Percentiles rank a stretch among this genome's conserved stretches.
These are phyloP conservation scores for Apistogramma diplotaenia DNA, from an alignment of 2,113 vertebrate genomes.

Conservation along the genomic window DNA sequence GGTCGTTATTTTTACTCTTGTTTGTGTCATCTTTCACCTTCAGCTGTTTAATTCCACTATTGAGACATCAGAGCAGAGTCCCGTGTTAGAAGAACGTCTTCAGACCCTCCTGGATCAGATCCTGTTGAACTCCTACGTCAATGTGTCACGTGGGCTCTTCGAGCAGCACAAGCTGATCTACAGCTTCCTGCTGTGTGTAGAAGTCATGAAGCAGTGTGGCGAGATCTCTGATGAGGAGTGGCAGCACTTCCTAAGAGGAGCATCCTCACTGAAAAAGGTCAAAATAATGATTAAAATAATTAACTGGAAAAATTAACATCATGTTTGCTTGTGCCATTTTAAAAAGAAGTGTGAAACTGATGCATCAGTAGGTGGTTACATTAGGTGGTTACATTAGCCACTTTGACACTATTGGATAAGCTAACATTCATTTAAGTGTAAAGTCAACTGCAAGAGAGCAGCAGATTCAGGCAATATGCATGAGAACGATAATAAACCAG, in stretches of 20 bases:
- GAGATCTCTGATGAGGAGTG: constrained; percentile 75
- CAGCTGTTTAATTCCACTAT: constrained; percentile 82
- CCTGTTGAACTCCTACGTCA: constrained; percentile 71
- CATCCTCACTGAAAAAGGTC: constrained; percentile 78
- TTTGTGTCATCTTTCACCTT: neutral
- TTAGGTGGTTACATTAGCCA: too few species aligned
- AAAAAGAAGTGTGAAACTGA: neutral
- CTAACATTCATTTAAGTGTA: too few species aligned
- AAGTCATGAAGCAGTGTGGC: constrained; percentile 76
- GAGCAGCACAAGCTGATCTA: constrained; percentile 83
- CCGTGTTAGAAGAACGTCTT: constrained; percentile 73
- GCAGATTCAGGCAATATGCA: too few species aligned
- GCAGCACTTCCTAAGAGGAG: constrained; percentile 78
- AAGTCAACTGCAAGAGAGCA: too few species aligned
- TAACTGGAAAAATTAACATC: neutral
- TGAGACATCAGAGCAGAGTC: constrained; percentile 70
- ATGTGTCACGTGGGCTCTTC: constrained; percentile 79
- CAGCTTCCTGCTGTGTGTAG: constrained; percentile 82
- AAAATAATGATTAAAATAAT: neutral
- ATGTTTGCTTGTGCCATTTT: neutral
- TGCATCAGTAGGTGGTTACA: too few species aligned
- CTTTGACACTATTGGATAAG: too few species aligned
- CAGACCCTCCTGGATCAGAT: constrained; percentile 73
- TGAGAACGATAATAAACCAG: too few species aligned
- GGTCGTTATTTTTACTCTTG: neutral